A percentile compares a stretch with the other conserved stretches of the same genome.
phyloP scores from a whole-genome alignment of 2,113 vertebrate species.

The Cygnus atratus region DNA sequence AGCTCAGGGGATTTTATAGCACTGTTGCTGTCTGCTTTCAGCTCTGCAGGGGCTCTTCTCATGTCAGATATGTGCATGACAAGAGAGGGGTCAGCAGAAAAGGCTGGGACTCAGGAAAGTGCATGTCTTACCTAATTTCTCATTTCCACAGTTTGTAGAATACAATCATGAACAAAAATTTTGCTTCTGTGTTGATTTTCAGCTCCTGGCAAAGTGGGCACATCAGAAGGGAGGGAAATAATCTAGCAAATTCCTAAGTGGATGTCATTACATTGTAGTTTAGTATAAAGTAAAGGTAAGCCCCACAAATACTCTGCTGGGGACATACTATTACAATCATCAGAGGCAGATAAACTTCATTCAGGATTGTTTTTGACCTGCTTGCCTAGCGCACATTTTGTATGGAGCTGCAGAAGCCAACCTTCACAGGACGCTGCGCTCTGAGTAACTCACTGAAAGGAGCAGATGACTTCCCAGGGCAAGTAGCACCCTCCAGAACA shows the following conservation, averaged over 20 bases:
- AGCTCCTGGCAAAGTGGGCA: neutral
- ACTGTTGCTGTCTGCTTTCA: neutral
- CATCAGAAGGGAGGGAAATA: neutral
- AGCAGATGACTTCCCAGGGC: neutral
- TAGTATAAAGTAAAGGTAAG: neutral
- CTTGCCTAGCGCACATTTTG: neutral
- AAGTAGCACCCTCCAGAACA: neutral
- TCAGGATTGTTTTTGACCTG: neutral
- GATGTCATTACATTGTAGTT: neutral
- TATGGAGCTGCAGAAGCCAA: neutral
- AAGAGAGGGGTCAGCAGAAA: neutral
- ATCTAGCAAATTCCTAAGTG: neutral
- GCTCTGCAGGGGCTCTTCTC: neutral
- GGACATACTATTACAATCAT: neutral
- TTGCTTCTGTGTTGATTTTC: neutral
- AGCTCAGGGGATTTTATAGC: neutral
- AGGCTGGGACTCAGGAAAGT: neutral
- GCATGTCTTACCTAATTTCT: accelerated
- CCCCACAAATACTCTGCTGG: neutral
- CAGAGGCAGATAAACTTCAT: neutral
- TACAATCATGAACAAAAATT: neutral
- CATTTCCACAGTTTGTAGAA: neutral
- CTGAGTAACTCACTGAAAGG: neutral
- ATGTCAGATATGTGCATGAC: neutral
- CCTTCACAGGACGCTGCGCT: neutral